These are phyloP conservation scores for Chironex yamaguchii DNA, from an alignment of 30 jellyfish, hydroid and myxozoan species.

Conservation along the genomic window DNA sequence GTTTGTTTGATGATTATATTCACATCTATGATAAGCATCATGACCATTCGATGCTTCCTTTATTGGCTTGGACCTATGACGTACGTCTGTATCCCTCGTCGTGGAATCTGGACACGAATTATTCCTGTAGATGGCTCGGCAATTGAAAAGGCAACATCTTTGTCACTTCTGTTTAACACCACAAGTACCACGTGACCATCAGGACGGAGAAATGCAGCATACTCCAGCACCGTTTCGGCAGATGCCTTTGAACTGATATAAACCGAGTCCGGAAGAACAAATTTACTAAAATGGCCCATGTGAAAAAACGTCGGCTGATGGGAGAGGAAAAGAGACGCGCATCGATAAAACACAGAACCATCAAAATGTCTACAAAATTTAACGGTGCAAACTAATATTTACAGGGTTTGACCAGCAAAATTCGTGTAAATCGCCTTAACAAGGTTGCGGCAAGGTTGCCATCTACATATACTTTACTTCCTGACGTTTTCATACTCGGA, in stretches of 20 bases:
- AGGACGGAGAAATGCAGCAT: conserved; percentile 68
- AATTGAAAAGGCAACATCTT: conserved; percentile 3
- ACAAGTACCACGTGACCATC: conserved; percentile 42
- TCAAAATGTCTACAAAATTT: not conserved
- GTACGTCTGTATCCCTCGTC: conserved; percentile 76
- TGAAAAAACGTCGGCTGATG: conserved; percentile 84
- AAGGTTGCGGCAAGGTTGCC: too few species aligned
- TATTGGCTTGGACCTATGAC: too few species aligned
- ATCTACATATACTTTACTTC: too few species aligned
- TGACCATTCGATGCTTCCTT: too few species aligned
- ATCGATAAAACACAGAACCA: too few species aligned
- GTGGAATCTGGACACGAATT: conserved; percentile 36
- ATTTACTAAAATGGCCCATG: conserved; percentile 87
- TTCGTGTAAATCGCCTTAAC: too few species aligned
- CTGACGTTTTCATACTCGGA: too few species aligned
- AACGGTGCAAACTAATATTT: not conserved
- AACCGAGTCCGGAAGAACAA: conserved; percentile 79
- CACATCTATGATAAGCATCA: too few species aligned
- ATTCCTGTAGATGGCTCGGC: conserved; percentile 44
- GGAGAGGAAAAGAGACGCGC: not conserved
- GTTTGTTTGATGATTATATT: too few species aligned
- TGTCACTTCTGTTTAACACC: conserved; percentile 53
- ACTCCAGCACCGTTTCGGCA: conserved; percentile 48
- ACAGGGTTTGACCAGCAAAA: too few species aligned
- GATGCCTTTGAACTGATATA: conserved; percentile 36